Evolutionary conservation across 2,797 vertebrate species (phyloP).

Genomic region (Epinephelus awoara): DNA sequence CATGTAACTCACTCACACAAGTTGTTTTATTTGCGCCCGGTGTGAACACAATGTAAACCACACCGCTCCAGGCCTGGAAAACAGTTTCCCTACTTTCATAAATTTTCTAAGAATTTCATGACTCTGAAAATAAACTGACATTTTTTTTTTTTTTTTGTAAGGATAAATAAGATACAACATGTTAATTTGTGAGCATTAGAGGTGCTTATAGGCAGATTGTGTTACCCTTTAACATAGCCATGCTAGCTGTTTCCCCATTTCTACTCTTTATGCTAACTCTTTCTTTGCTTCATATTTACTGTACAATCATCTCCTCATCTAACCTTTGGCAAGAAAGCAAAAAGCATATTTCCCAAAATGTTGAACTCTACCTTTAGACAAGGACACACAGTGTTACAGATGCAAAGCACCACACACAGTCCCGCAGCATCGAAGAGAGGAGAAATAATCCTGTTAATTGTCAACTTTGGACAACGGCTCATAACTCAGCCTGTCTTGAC

Average conservation of each 20-base stretch:
- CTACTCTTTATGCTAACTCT: neutral
- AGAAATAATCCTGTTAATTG: slow-evolving; percentile 18
- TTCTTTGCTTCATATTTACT: slow-evolving; percentile 10
- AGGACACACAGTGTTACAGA: slow-evolving; percentile 47
- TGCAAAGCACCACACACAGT: slow-evolving; percentile 49
- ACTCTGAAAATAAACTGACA: too few relatives aligned
- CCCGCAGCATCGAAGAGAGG: slow-evolving; percentile 15
- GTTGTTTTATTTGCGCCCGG: too few relatives aligned
- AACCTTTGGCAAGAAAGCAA: slow-evolving; percentile 9
- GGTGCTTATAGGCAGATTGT: neutral
- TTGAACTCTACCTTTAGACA: slow-evolving; percentile 7
- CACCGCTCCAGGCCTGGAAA: too few relatives aligned
- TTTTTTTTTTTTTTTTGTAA: neutral
- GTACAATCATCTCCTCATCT: neutral
- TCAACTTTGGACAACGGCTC: slow-evolving; percentile 8
- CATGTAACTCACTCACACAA: too few relatives aligned
- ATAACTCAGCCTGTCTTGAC: slow-evolving; percentile 18
- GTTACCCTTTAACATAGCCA: neutral
- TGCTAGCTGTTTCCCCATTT: neutral
- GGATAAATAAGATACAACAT: neutral
- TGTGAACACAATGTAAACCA: too few relatives aligned
- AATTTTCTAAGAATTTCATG: too few relatives aligned
- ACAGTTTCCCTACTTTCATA: too few relatives aligned
- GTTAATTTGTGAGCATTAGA: neutral
- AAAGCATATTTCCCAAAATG: slow-evolving; percentile 7